Percentiles rank a stretch among this genome's conserved stretches.
These are phyloP conservation scores for Acanthosepion lycidas DNA, from an alignment of 2,888 invertebrate species.

Conservation along the genomic window DNA sequence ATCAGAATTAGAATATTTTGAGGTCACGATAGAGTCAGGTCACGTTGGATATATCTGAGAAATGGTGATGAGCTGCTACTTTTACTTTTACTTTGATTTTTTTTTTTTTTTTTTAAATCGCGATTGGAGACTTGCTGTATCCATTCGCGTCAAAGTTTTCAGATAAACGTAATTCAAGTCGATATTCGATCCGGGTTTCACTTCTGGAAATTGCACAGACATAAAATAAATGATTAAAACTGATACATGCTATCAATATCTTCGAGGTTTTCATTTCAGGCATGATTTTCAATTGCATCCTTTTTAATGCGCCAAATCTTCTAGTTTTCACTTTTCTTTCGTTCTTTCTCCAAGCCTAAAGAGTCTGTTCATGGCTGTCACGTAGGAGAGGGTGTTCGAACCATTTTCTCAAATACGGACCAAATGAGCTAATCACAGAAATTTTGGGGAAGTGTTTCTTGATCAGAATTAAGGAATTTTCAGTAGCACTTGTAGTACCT, in stretches of 20 bases:
- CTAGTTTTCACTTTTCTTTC: too few species aligned
- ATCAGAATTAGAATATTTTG: not conserved
- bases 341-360: too few species aligned
- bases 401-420: too few species aligned
- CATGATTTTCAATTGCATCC: not conserved
- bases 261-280: not conserved
- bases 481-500: too few species aligned
- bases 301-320: too few species aligned
- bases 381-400: too few species aligned
- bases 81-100: not conserved
- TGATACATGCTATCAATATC: not conserved
- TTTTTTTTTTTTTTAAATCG: not conserved
- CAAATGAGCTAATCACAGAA: too few species aligned
- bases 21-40: too few species aligned
- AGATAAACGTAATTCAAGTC: not conserved
- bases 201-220: not conserved
- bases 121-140: not conserved
- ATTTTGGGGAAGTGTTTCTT: too few species aligned
- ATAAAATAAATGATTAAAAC: not conserved
- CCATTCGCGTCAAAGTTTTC: not conserved
- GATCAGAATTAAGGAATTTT: too few species aligned
- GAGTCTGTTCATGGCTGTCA: too few species aligned
- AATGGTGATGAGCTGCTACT: not conserved
- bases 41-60: not conserved
- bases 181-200: not conserved